Evolutionary conservation across 2,797 vertebrate species (phyloP).

Genomic region (Rhincodon typus): DNA sequence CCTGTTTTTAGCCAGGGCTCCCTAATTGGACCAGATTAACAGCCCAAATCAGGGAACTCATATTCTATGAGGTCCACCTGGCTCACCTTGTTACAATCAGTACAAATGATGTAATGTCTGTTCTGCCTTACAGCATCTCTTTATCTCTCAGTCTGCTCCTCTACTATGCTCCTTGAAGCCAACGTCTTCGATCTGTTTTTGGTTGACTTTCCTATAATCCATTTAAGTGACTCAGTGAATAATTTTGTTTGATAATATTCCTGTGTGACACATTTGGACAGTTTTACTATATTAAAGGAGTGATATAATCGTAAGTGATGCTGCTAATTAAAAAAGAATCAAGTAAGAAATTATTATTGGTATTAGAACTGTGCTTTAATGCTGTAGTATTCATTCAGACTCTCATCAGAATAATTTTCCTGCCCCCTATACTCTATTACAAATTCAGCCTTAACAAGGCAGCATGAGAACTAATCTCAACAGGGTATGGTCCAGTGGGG

Average conservation of each 20-base stretch:
- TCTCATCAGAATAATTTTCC: slow-evolving; percentile 62
- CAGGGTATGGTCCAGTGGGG: slow-evolving; percentile 61
- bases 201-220: not conserved
- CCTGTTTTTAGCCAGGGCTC: no score
- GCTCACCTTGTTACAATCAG: no score
- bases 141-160: not conserved
- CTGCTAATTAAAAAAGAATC: not conserved
- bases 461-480: slow-evolving; percentile 53
- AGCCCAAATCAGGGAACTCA: no score
- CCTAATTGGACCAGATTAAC: no score
- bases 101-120: no score
- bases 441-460: slow-evolving; percentile 67
- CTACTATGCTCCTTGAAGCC: not conserved
- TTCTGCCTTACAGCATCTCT: not conserved
- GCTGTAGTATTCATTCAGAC: not conserved
- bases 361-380: not conserved
- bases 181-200: not conserved
- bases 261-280: not conserved
- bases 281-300: not conserved
- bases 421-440: slow-evolving; percentile 67
- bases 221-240: no score
- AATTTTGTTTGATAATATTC: not conserved
- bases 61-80: no score
- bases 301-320: not conserved
- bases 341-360: not conserved